Conservation (phyloP, 2,113 vertebrate genomes). For the Dicaeum eximium region DNA sequence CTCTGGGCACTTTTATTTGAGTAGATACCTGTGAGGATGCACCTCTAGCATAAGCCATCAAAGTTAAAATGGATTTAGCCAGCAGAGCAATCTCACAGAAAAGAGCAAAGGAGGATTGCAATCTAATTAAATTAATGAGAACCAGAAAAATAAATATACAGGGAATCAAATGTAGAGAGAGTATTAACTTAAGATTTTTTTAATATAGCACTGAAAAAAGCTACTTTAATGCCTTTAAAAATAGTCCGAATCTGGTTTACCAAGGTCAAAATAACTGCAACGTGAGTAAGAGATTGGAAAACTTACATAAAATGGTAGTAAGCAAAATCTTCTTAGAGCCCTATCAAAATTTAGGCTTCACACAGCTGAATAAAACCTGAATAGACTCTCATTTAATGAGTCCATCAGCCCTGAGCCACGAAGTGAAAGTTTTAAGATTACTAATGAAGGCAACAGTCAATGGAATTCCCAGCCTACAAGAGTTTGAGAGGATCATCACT, state of each 20-base stretch:
- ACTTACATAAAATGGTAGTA: accelerated
- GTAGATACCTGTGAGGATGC: not conserved
- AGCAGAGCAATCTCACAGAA: not conserved
- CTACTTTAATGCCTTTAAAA: not conserved
- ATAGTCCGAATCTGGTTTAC: not conserved
- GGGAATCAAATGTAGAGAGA: not conserved
- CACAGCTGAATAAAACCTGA: not conserved
- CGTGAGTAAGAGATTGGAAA: not conserved
- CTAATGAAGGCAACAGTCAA: not conserved
- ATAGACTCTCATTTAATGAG: not conserved
- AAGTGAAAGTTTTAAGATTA: not conserved
- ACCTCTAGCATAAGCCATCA: not conserved
- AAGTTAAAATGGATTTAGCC: not conserved
- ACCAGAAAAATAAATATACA: conserved; percentile 26
- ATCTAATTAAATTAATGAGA: conserved; percentile 36
- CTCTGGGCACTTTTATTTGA: not conserved
- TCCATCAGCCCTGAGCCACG: not conserved
- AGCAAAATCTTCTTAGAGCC: not conserved
- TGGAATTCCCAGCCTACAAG: not conserved
- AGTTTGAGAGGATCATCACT: not conserved
- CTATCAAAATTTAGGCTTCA: not conserved
- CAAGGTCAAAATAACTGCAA: not conserved
- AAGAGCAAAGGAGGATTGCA: not conserved
- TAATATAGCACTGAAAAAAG: not conserved
- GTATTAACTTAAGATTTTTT: not conserved